phyloP scores from a whole-genome alignment of 2,888 invertebrate species.

The Euplagia quadripunctaria region DNA sequence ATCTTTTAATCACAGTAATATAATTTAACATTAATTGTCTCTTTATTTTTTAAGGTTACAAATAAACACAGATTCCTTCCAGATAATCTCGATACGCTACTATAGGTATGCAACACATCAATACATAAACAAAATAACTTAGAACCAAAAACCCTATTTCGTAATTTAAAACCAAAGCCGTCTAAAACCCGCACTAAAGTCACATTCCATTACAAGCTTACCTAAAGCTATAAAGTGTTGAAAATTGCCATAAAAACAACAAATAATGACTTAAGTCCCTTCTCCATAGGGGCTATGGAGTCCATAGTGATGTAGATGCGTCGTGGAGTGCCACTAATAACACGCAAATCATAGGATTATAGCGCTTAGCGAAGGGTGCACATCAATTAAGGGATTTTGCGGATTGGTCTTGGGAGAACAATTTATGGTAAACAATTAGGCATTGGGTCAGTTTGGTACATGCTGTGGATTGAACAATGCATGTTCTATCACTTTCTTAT shows the following conservation, averaged over 20 bases:
- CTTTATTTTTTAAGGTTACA: too few species aligned
- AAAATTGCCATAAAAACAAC: slow-evolving; percentile 49
- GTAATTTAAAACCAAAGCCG: slow-evolving; percentile 11
- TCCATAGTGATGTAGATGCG: slow-evolving; percentile 51
- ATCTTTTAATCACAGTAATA: too few species aligned
- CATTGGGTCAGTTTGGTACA: neutral
- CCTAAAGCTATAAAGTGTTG: slow-evolving; percentile 33
- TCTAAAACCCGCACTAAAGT: slow-evolving; percentile 13
- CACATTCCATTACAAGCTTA: slow-evolving; percentile 19
- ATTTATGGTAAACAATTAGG: neutral
- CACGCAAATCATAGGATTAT: slow-evolving; percentile 78
- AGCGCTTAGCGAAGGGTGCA: slow-evolving; percentile 38
- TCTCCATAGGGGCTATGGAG: neutral
- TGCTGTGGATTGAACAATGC: too few species aligned
- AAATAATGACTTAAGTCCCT: slow-evolving; percentile 48
- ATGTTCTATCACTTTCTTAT: too few species aligned
- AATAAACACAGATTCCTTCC: too few species aligned
- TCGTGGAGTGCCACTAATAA: slow-evolving; percentile 56
- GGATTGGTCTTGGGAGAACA: neutral
- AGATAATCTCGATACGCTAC: neutral
- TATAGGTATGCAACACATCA: neutral
- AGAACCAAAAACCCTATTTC: neutral
- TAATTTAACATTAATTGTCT: too few species aligned
- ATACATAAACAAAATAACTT: neutral
- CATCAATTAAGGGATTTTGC: slow-evolving; percentile 11